Base-by-base conservation (phyloP, 2,888 invertebrate genomes). In the Helobdella robusta region DNA sequence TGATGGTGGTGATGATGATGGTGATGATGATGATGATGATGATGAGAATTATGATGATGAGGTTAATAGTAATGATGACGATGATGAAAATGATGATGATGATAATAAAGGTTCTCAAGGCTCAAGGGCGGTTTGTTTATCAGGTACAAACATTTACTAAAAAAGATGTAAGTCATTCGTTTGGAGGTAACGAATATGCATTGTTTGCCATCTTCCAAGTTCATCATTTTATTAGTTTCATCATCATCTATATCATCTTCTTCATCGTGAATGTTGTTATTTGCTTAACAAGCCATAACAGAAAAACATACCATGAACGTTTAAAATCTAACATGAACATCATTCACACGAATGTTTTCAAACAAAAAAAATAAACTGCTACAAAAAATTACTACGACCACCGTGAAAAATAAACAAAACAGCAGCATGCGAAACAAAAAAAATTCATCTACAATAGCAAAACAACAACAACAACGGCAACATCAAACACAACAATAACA, bases 1-100 rank as follows among this genome's bases (percentile, higher is more conserved):
- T 15, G 5, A 64, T 59, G 15, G 30, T 20, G 20, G 36, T 35
- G 46, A 59, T 59, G 50, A 61, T 48, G 50, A 63, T 63, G 56
- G 20, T 59, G 35, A 34, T 58, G 34, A 58, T 64, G 56, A 58
- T 56, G 58, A 52, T 63, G 52, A 52, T 63, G 32, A 63, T 30
- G 35, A 63, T 54, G 32, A 63, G 23, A 34, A 63, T 63, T 30
- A 63, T 63, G 52, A 63, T 54, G 52, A 63, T 54, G 52, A 63
- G 25, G 32, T 30, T 63, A 18, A 34, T 54, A 18, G 23, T 30
- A 15, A 52, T 54, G 36, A 63, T 54, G 32, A 54, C 28, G 25
- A 63, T 63, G 36, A 30, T 35, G 20, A 34, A 52, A 34, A 63
- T 56, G 52, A 63, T 54, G 50, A 62, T 52, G 35, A 63, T 54